Percentiles rank a stretch among this genome's conserved stretches.
phyloP scores from a whole-genome alignment of 2,888 invertebrate species.

The Mayetiola destructor region DNA sequence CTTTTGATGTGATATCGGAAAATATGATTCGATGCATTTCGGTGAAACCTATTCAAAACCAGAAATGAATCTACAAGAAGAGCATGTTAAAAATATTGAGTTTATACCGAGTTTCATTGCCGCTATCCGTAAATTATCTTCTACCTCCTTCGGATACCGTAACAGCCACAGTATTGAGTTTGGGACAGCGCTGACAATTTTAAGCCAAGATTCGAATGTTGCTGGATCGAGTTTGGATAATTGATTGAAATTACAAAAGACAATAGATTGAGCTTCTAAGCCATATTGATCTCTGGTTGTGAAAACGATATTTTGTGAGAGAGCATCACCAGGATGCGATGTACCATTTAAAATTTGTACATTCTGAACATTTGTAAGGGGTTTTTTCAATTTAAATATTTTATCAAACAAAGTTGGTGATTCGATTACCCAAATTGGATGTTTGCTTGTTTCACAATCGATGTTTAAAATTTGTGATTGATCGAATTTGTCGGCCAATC shows the following conservation, averaged over 20 bases:
- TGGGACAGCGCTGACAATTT: slow-evolving; percentile 83
- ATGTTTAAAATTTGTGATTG: slow-evolving; percentile 83
- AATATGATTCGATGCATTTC: slow-evolving; percentile 69
- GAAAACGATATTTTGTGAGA: slow-evolving; percentile 80
- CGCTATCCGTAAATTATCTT: slow-evolving; percentile 63
- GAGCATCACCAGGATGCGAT: slow-evolving; percentile 91
- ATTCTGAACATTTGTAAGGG: slow-evolving; percentile 87
- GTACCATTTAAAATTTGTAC: slow-evolving; percentile 85
- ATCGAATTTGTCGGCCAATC: slow-evolving; percentile 66
- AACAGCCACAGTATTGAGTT: slow-evolving; percentile 90
- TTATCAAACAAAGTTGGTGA: slow-evolving; percentile 81
- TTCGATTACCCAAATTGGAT: slow-evolving; percentile 82
- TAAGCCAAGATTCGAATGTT: slow-evolving; percentile 87
- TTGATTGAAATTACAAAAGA: slow-evolving; percentile 99
- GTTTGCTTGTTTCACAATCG: slow-evolving; percentile 79
- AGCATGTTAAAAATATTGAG: no score
- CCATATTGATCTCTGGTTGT: slow-evolving; percentile 94
- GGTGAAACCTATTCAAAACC: slow-evolving; percentile 44
- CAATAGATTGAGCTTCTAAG: slow-evolving; percentile 84
- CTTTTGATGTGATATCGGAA: slow-evolving; percentile 94
- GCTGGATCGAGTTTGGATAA: slow-evolving; percentile 94
- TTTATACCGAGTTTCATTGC: slow-evolving; percentile 60
- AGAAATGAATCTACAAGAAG: not conserved
- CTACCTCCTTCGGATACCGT: slow-evolving; percentile 83
- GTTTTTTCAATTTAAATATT: slow-evolving; percentile 88